Base-by-base conservation (phyloP, 2,888 invertebrate species). In the Catocala sponsa region DNA sequence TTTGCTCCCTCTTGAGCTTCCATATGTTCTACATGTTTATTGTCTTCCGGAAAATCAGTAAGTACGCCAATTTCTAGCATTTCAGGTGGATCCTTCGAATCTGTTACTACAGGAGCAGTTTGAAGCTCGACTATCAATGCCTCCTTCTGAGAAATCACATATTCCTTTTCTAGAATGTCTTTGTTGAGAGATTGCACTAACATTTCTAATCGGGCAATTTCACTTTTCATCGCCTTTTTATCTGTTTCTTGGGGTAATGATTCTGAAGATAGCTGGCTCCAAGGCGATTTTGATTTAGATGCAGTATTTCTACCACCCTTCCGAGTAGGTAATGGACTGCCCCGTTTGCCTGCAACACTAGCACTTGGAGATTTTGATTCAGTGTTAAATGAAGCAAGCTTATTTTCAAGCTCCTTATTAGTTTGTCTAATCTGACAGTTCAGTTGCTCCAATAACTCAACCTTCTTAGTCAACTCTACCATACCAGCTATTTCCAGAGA, bases 381-480 rank as follows among this genome's bases (percentile, higher is more conserved):
- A 57, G 78, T 67, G 69, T 75, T 87, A 12, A 83, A 72, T 55
- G 79, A 85, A 9, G 89, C 86, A 46, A 95, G 82, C 83, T 94
- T 95, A 57, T 88, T 90, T 86, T 96, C 95, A 25, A 95, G 88
- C 71, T 95, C 94, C 64, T 94, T 92, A 71, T 94, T 95, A 46
- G 95, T 91, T 73, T 92, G 91, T 69, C 95, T 91, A 38, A 96
- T 93, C 78, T 94, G 90, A 64, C 90, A 94, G 66, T 96, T 92
- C 10, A 94, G 81, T 80, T 95, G 92, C 74, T 95, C 92, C 41
- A 96, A 85, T 59, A 92, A 82, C 73, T 95, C 95, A 56, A 96
- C 86, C 76, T 96, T 87, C 78, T 94, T 91, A 9, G 90, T 88
- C 48, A 94, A 77, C 71, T 94, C 91, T 58, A 82, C 84, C 92